phyloP scores from a whole-genome alignment of 2,888 invertebrate genomes.

The Diploptera punctata region DNA sequence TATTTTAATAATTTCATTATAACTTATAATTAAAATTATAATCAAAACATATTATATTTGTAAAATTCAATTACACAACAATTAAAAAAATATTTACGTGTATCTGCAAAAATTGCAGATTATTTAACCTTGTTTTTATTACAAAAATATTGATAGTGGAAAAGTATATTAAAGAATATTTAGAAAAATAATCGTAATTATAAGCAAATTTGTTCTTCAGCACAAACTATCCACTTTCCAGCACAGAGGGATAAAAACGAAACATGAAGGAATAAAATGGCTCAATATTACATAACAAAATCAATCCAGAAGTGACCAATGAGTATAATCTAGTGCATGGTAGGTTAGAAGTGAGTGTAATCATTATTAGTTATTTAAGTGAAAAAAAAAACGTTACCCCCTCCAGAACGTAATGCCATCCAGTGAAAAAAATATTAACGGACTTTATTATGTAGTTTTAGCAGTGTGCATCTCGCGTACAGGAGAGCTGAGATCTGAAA shows the following conservation, averaged over 20 bases:
- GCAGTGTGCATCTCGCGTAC: too few relatives aligned
- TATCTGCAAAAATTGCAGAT: background rate
- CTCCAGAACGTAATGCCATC: conserved; percentile 25
- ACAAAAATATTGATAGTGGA: background rate
- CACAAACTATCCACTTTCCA: background rate
- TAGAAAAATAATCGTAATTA: too few relatives aligned
- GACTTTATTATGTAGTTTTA: too few relatives aligned
- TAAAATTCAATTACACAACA: background rate
- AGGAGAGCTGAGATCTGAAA: too few relatives aligned
- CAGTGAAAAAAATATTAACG: too few relatives aligned
- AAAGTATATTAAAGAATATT: background rate
- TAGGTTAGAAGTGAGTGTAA: background rate
- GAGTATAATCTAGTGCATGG: background rate
- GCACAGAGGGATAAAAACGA: background rate
- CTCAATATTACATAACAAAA: background rate
- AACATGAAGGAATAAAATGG: background rate
- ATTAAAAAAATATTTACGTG: background rate
- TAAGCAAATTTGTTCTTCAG: too few relatives aligned
- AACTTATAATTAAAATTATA: background rate
- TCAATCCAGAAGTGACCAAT: background rate
- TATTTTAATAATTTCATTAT: background rate
- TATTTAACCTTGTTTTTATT: background rate
- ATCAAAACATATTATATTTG: background rate
- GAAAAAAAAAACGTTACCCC: background rate
- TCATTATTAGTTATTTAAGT: background rate